These are phyloP conservation scores for Chrysomela aeneicollis DNA, from an alignment of 2,888 invertebrate species.

Conservation along the genomic window DNA sequence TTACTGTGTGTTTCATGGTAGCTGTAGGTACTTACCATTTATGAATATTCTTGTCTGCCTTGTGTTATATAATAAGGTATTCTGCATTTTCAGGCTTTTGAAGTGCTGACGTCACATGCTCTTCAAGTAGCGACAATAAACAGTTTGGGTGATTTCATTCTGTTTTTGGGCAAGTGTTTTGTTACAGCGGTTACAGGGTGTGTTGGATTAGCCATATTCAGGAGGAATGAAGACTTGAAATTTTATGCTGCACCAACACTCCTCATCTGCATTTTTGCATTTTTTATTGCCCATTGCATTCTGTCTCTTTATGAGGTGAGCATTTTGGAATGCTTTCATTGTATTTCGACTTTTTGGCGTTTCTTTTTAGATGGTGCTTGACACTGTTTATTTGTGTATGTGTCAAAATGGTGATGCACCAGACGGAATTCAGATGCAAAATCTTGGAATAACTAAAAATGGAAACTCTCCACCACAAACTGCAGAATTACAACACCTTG, in stretches of 20 bases:
- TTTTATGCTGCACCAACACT: constrained; percentile 89
- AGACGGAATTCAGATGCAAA: constrained; percentile 85
- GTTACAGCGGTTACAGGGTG: constrained; percentile 86
- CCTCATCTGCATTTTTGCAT: constrained; percentile 83
- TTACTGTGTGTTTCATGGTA: no score
- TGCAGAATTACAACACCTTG: constrained; percentile 62
- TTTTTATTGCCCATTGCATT: constrained; percentile 92
- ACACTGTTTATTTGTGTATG: constrained; percentile 91
- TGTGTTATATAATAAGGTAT: no score
- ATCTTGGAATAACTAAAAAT: constrained; percentile 70
- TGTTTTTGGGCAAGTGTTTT: constrained; percentile 86
- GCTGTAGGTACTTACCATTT: no score
- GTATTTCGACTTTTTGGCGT: no score
- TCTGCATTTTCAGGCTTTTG: constrained; percentile 85
- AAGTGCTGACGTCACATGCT: constrained; percentile 81
- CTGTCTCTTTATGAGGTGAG: constrained; percentile 91
- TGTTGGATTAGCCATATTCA: constrained; percentile 78
- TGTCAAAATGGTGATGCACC: constrained; percentile 90
- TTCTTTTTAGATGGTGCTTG: constrained; percentile 93
- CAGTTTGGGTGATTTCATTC: constrained; percentile 89
- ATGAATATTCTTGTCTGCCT: no score
- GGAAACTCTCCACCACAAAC: constrained; percentile 49
- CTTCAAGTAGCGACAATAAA: constrained; percentile 92
- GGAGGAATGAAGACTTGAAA: constrained; percentile 75
- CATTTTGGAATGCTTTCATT: neutral